Evolutionary conservation across 2,888 invertebrate genomes (phyloP), one percentile per base, ranked within the genome.

Genomic region (Cephus spinipes): DNA sequence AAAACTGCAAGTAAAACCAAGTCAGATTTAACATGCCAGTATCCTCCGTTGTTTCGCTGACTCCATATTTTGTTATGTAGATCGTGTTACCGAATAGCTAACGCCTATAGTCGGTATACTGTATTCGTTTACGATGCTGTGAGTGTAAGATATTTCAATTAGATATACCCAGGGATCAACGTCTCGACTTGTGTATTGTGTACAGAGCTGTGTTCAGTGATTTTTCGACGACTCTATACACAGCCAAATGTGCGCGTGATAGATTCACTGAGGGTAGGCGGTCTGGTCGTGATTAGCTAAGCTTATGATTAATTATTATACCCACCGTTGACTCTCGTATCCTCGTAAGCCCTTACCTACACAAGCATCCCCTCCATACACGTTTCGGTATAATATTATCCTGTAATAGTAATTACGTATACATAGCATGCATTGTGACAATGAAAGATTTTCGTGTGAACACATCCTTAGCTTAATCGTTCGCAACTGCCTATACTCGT

Each of bases 281-380:
- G 71, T 76, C 73, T 78, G 75, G 73, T 68, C 75, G 73, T 78
- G 78, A 78, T 78, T 55, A 75, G 78, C 76, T 76, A 78, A 78
- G 78, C 78, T 78, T 73, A 78, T 78, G 78, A 78, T 78, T 76
- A 78, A 78, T 78, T 78, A 76, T 78, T 78, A 15, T 75, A 34
- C 34, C 74, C 73, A 23, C 68, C 71, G 23, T 11, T 30, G 76
- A 32, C 30, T 69, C 68, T 76, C 76, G 30, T 33, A 36, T 11
- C 76, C 36, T 31, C 34, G 32, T 74, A 55, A 55, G 55, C 55
- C 55, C 23, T 15, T 55, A 55, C 55, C 55, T 23, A 55, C 23
- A 55, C 55, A 23, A 55, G 55, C 55, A 55, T 23, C 55, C 55
- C 40, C 23, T 23, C 9, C 2, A 23, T 23, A 55, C 23, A 55